Evolutionary conservation across 2,113 vertebrate species (phyloP).

Genomic region (Nibea albiflora): DNA sequence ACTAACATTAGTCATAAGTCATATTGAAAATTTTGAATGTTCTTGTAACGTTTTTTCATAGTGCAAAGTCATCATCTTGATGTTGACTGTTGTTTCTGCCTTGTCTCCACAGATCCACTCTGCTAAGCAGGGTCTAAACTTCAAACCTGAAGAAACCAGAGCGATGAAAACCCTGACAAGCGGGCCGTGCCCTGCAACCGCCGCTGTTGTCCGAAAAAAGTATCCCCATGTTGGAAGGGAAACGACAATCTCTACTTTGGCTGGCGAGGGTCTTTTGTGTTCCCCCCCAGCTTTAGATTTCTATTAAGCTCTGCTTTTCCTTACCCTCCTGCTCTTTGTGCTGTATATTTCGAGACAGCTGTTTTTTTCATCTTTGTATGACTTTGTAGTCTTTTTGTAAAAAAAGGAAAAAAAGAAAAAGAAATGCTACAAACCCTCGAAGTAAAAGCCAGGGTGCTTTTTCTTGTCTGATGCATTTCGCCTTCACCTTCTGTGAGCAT

Average conservation of each 20-base stretch:
- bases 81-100: neutral
- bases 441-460: constrained; percentile 8
- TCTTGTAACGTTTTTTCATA: neutral
- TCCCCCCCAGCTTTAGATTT: constrained; percentile 63
- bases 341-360: constrained; percentile 77
- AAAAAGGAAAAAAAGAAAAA: constrained; percentile 31
- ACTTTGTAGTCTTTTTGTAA: constrained; percentile 73
- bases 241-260: constrained; percentile 73
- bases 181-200: neutral
- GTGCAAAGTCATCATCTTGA: neutral
- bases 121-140: constrained; percentile 89
- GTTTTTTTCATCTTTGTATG: constrained; percentile 76
- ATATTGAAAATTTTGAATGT: no score
- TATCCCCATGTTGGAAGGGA: constrained; percentile 74
- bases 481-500: constrained; percentile 18
- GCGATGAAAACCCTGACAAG: constrained; percentile 2
- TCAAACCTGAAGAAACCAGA: constrained; percentile 14
- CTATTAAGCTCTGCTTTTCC: constrained; percentile 47
- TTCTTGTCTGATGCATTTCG: neutral
- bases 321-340: constrained; percentile 52
- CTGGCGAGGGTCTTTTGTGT: constrained; percentile 64
- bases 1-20: no score
- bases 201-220: constrained; percentile 41
- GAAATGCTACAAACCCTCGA: constrained; percentile 23
- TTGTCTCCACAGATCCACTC: constrained; percentile 85